Evolutionary conservation across 64 coral and sea anemone genomes (phyloP), one percentile per base, ranked within the genome.

Genomic region (Stichodactyla helianthus): DNA sequence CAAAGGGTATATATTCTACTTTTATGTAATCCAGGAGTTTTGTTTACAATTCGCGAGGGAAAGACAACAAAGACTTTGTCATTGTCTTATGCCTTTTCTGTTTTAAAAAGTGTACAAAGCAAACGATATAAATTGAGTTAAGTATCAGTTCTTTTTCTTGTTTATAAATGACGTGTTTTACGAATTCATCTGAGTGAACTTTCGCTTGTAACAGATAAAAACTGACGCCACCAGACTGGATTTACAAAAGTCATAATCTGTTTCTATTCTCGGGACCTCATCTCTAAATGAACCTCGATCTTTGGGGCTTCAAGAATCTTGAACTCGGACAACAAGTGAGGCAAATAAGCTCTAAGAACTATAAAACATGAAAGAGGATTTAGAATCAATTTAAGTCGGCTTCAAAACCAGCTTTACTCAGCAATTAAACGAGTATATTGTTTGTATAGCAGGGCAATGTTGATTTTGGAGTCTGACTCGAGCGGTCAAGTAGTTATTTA

Each of bases 381-480:
- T 79, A 4, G 17, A 50, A 44, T 9, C 26, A 25, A 53, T 9
- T 6, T 52, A 51, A 51, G 28, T 44, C 77, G 28, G 13, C 50
- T 52, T 3, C 20, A 52, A n/a, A 81, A 14, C 16, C 5, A 81
- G 78, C 52, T 81, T 81, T 52, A 31, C 26, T 12, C 25, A 74
- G 6, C 25, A 26, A 74, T 74, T 74, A 74, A 74, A 31, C 5
- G 10, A 54, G 0, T 81, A 52, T 19, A 10, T 54, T 81, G 78
- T 81, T 81, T 51, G 52, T 81, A 81, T 81, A 81, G 78, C 50
- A 81, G 17, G 78, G 54, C 20, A 54, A 51, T 81, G 78, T 81
- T 81, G 78, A 81, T 52, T 8, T 71, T 71, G 55, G 14, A 58
- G 68, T 74, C 68, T 74, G 62, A 74, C 26, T 74, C 63, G 18